Base-by-base conservation (phyloP, 2,888 invertebrate species). In the Osmoderma eremita region DNA sequence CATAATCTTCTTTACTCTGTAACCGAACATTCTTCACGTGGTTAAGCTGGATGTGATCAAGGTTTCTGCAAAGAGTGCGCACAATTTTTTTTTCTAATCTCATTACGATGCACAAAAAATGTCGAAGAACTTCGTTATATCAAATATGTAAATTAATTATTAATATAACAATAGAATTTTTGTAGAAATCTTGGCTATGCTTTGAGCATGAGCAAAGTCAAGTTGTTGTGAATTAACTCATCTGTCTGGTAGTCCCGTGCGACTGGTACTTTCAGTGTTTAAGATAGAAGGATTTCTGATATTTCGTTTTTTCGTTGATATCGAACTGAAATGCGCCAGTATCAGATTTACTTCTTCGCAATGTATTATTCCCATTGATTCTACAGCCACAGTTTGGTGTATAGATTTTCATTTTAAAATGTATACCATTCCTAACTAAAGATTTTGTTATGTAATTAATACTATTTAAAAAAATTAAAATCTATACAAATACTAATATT, bases 241-340 rank as follows among this genome's bases (percentile, higher is more conserved):
- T 83, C 83, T 83, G 82, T 82, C 82, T 79, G 81, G 81, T 78
- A 78, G 78, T 75, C 75, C 83, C 80, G 82, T 82, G 79, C 80
- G 79, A 78, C 74, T 81, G 81, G 70, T 68, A 67, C 66, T 69
- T 62, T 53, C 41, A 61, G 50, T 50, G 54, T 66, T 73, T 70
- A 63, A 51, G 39, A 20, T 73, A 76, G 76, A 78, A 75, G 73
- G 79, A 75, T 72, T 77, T 76, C 74, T 75, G 69, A 74, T 71
- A 75, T 78, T 77, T 68, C 30, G 70, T 50, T 65, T 38, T 68
- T 70, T 38, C 42, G 36, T 30, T 12, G 41, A 39, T 20, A n/a
- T 39, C 67, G 69, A 69, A 70, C 63, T 20, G 65, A 45, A 64
- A 30, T n/a, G 39, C 49, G 49, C 62, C 76, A 78, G 79, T 75